Percentiles rank a stretch among this genome's conserved stretches.
phyloP scores from a whole-genome alignment of 2,797 vertebrate species.

The Rhodeus uyekii region DNA sequence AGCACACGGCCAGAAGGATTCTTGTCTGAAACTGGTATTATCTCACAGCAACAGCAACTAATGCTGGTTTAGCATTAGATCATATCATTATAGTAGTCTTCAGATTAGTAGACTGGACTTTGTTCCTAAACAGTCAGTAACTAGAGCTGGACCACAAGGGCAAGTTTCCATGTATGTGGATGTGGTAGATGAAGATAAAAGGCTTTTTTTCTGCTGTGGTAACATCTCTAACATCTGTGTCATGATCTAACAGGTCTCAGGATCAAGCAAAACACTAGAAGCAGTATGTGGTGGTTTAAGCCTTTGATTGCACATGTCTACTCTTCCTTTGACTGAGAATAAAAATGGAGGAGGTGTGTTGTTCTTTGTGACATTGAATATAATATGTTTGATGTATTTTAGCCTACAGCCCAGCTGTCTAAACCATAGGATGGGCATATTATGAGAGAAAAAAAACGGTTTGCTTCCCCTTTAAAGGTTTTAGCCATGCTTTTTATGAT shows the following conservation, averaged over 20 bases:
- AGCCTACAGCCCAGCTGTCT: constrained; percentile 21
- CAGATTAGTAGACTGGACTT: background rate
- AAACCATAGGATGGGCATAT: background rate
- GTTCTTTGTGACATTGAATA: constrained; percentile 17
- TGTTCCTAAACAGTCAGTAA: background rate
- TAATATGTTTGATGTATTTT: constrained; percentile 33
- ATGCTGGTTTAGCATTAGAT: constrained; percentile 24
- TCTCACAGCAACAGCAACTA: constrained; percentile 19
- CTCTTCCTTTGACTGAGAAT: constrained; percentile 16
- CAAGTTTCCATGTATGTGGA: constrained; percentile 1
- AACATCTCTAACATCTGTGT: constrained; percentile 24
- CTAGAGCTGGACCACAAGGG: background rate
- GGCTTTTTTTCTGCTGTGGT: background rate
- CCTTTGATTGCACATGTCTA: constrained; percentile 7
- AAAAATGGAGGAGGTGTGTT: constrained; percentile 11
- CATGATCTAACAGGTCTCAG: constrained; percentile 14
- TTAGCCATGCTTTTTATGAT: background rate
- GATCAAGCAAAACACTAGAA: constrained; percentile 30
- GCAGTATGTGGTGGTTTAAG: constrained; percentile 17
- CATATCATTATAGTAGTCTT: constrained; percentile 9
- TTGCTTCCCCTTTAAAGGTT: background rate
- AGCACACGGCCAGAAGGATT: constrained; percentile 15
- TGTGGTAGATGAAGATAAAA: constrained; percentile 22
- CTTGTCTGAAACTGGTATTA: constrained; percentile 10
- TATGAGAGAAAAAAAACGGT: background rate